Percentiles rank a stretch among this genome's conserved stretches.
Conservation (phyloP, 2,888 invertebrate species). For the Mayetiola destructor region DNA sequence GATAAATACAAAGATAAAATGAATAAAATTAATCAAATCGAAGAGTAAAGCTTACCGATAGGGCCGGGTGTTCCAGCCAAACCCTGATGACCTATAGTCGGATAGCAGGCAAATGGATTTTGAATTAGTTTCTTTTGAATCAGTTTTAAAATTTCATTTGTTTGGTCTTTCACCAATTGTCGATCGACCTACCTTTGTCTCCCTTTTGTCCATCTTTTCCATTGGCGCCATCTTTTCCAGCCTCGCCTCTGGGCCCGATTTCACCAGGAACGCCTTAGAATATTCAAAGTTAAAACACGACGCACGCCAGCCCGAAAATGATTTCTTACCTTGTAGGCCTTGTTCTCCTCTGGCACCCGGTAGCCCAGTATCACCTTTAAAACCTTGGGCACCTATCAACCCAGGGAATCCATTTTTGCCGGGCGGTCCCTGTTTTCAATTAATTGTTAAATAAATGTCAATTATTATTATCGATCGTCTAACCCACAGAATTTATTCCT, state of each 20-base stretch:
- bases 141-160: no score
- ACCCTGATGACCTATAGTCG: no score
- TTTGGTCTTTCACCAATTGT: no score
- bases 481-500: neutral
- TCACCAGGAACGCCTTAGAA: slow-evolving; percentile 56
- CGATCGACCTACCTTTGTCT: no score
- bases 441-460: no score
- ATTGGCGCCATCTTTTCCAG: slow-evolving; percentile 66
- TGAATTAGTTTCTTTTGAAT: no score
- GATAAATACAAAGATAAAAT: no score
- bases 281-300: no score
- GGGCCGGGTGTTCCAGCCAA: slow-evolving; percentile 57
- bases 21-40: no score
- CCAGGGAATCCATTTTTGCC: slow-evolving; percentile 78
- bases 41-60: slow-evolving; percentile 56
- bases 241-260: slow-evolving; percentile 67
- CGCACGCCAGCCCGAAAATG: no score
- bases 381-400: slow-evolving; percentile 47
- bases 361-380: slow-evolving; percentile 10
- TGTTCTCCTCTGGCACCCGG: slow-evolving; percentile 70
- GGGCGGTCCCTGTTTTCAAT: slow-evolving; percentile 46
- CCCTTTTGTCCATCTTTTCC: slow-evolving; percentile 77
- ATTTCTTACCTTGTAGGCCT: slow-evolving; percentile 55
- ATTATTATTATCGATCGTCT: no score
- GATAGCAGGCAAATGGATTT: no score